Base-by-base conservation (phyloP, 2,888 invertebrate species). In the Beris chalybata region DNA sequence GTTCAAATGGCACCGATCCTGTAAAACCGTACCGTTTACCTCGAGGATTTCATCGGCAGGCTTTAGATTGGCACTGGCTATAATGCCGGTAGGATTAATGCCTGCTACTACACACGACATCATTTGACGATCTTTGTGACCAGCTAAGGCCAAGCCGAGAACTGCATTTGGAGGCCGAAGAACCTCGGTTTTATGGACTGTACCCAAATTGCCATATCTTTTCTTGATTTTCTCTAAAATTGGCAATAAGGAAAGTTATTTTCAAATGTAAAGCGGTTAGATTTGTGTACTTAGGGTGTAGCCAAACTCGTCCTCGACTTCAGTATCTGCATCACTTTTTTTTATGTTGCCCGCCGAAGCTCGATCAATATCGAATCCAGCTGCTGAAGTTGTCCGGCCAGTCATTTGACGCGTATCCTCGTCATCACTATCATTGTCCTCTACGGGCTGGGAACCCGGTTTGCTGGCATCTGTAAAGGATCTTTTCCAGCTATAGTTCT, bases 21-120 rank as follows among this genome's bases (percentile, higher is more conserved):
- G 91, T 57, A 99, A 83, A 13, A 97, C 94, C 69, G 91, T 88
- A 9, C 97, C 97, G 81, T 98, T 98, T 73, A 95, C 95, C 89
- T 97, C 96, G 45, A 97, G 83, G 71, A 98, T 90, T 81, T 98
- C 97, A 79, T 99, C 99, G 1, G 97, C 97, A 15, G 96, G 88
- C 77, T 89, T 87, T 44, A 99, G 86, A 6, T 90, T 87, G 5
- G 88, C 84, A 72, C 87, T 87, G 70, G 84, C 87, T 4, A 94
- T 92, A 0, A 90, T 85, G 12, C 97, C 96, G 4, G 89, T 89
- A 0, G 95, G 93, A 80, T 96, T 91, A 64, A 99, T 84, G n/a
- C 96, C 97, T 73, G 95, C 96, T 32, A 99, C 89, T 81, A 97
- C 97, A 68, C 96, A 96, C 31, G 95, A 95, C 97, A 97, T 97